phyloP scores from a whole-genome alignment of 2,113 vertebrate species.

The Ochotona princeps region DNA sequence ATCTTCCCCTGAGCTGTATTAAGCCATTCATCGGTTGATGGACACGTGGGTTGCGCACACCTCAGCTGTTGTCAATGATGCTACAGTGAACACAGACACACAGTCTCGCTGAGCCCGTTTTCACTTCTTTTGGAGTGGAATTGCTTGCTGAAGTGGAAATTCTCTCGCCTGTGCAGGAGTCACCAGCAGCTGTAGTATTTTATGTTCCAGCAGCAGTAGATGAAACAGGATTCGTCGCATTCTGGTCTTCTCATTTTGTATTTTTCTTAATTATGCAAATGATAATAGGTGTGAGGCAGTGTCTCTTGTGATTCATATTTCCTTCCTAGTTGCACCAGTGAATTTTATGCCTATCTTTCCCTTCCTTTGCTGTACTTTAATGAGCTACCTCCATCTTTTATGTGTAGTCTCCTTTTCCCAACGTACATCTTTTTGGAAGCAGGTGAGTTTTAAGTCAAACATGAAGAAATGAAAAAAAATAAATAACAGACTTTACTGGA shows the following conservation, averaged over 20 bases:
- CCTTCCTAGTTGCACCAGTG: conserved; percentile 31
- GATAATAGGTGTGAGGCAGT: not conserved
- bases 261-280: not conserved
- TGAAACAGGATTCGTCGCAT: not conserved
- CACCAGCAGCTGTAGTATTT: not conserved
- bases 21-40: not conserved
- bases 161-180: not conserved
- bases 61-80: not conserved
- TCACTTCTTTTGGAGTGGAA: not conserved
- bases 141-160: not conserved
- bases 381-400: not conserved
- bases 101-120: not conserved
- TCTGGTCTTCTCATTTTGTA: not conserved
- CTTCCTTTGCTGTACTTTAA: conserved; percentile 9
- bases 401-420: not conserved
- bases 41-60: not conserved
- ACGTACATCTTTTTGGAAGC: conserved; percentile 1
- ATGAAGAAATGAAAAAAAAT: not conserved
- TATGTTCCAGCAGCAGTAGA: not conserved
- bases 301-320: not conserved
- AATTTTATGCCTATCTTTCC: not conserved
- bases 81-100: not conserved
- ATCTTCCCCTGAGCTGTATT: not conserved
- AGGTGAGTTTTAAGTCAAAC: not conserved
- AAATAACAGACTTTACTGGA: not conserved